A percentile compares a stretch with the other conserved stretches of the same genome.
Evolutionary conservation across 2,113 vertebrate species (phyloP).

Genomic region (Trichomycterus rosablanca): DNA sequence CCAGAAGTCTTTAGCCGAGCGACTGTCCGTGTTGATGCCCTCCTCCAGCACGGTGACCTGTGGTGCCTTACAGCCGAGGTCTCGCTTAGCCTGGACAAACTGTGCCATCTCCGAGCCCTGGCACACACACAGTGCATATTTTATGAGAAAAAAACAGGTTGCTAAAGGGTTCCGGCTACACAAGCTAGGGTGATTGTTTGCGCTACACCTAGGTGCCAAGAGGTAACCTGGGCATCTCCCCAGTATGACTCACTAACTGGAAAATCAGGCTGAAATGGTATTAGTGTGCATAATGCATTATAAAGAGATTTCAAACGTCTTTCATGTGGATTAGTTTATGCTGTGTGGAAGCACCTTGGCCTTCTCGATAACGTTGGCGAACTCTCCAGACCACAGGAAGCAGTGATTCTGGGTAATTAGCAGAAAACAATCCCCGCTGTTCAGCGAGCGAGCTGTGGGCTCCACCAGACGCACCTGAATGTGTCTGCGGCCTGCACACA

Average conservation of each 20-base stretch:
- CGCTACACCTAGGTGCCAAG: too few relatives aligned
- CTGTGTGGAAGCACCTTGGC: constrained; percentile 63
- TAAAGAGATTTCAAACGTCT: too few relatives aligned
- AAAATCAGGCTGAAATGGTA: too few relatives aligned
- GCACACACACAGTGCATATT: constrained; percentile 9
- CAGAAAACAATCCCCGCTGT: constrained; percentile 77
- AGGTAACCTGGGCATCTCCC: too few relatives aligned
- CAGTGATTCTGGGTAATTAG: constrained; percentile 72
- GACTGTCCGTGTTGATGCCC: constrained; percentile 68
- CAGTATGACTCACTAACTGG: too few relatives aligned
- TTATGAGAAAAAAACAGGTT: background rate
- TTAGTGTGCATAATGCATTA: too few relatives aligned
- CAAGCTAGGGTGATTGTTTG: too few relatives aligned
- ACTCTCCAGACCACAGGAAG: constrained; percentile 75
- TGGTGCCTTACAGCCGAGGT: constrained; percentile 71
- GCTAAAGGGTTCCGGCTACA: too few relatives aligned
- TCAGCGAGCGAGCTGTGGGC: constrained; percentile 65
- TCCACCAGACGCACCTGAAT: constrained; percentile 73
- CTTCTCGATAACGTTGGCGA: constrained; percentile 75
- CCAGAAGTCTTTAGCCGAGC: constrained; percentile 74
- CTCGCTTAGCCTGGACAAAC: constrained; percentile 71
- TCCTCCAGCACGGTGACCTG: constrained; percentile 73
- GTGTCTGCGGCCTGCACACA: constrained; percentile 65
- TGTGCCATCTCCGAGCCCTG: constrained; percentile 73
- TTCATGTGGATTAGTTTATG: too few relatives aligned